Percentiles rank a stretch among this genome's conserved stretches.
Conservation (phyloP, 53 echinoderm and acorn worm genomes). For the Apostichopus leukothele region DNA sequence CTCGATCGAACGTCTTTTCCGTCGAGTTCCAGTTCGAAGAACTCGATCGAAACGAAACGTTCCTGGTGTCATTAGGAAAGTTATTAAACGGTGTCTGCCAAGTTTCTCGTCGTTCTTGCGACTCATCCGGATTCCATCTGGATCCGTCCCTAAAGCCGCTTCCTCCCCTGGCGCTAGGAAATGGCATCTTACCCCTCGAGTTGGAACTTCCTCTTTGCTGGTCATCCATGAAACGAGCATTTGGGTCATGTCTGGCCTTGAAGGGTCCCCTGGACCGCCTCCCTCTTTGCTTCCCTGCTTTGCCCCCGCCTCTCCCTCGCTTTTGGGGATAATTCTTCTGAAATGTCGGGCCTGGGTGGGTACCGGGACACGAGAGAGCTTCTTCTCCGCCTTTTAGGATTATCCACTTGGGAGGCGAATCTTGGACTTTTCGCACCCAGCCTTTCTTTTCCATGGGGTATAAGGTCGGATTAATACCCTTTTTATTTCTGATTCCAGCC, state of each 20-base stretch:
- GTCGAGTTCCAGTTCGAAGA: too few species aligned
- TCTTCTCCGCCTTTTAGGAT: slow-evolving; percentile 62
- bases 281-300: slow-evolving; percentile 9
- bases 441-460: slow-evolving; percentile 81
- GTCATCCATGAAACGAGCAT: not conserved
- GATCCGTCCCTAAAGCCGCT: slow-evolving; percentile 37
- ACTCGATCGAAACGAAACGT: not conserved
- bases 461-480: slow-evolving; percentile 87
- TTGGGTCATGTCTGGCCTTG: not conserved
- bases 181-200: not conserved
- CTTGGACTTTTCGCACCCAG: slow-evolving; percentile 73
- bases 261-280: not conserved
- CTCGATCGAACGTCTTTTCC: too few species aligned
- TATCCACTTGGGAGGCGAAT: slow-evolving; percentile 82
- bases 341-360: not conserved
- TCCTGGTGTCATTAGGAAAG: not conserved
- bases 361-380: not conserved
- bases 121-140: not conserved
- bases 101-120: not conserved
- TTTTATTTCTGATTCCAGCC: slow-evolving; percentile 71
- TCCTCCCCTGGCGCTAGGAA: not conserved
- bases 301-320: not conserved
- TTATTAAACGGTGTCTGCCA: not conserved
- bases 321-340: not conserved
- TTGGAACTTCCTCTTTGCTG: not conserved